Evolutionary conservation across 2,113 vertebrate species (phyloP).

Genomic region (Megalops atlanticus): DNA sequence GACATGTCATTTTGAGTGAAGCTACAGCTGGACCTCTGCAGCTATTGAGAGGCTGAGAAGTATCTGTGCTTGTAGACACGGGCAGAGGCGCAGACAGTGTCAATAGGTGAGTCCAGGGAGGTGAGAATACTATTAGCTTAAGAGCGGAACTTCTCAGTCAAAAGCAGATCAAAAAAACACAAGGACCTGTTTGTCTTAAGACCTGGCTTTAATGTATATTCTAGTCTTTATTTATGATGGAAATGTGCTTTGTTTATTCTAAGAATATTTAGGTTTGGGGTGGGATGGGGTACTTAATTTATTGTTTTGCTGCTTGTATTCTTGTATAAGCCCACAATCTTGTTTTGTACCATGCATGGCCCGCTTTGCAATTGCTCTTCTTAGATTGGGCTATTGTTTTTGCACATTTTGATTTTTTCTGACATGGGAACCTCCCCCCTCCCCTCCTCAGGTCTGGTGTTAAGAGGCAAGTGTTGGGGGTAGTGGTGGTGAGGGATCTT

Average conservation of each 20-base stretch:
- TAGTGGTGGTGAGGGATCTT: slow-evolving; percentile 30
- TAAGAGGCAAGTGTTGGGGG: slow-evolving; percentile 38
- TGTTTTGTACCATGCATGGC: slow-evolving; percentile 21
- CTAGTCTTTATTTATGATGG: slow-evolving; percentile 4
- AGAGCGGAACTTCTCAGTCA: background rate
- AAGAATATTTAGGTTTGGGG: slow-evolving; percentile 31
- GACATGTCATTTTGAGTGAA: background rate
- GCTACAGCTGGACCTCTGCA: background rate
- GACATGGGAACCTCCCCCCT: background rate
- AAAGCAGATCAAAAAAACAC: background rate
- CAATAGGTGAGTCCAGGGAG: background rate
- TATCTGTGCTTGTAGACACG: background rate
- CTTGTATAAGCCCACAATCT: slow-evolving; percentile 42
- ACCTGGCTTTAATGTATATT: slow-evolving; percentile 13
- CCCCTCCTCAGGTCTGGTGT: background rate
- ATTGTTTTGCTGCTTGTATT: slow-evolving; percentile 78
- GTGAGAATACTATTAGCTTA: background rate
- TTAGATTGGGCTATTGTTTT: slow-evolving; percentile 48
- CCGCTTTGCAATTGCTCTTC: background rate
- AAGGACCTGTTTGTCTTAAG: background rate
- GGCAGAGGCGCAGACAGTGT: background rate
- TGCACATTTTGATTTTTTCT: slow-evolving; percentile 68
- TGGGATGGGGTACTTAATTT: slow-evolving; percentile 68
- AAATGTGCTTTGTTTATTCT: slow-evolving; percentile 5
- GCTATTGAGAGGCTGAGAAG: background rate